These are phyloP conservation scores for Rutpela maculata DNA, from an alignment of 2,888 invertebrate species.

Conservation along the genomic window DNA sequence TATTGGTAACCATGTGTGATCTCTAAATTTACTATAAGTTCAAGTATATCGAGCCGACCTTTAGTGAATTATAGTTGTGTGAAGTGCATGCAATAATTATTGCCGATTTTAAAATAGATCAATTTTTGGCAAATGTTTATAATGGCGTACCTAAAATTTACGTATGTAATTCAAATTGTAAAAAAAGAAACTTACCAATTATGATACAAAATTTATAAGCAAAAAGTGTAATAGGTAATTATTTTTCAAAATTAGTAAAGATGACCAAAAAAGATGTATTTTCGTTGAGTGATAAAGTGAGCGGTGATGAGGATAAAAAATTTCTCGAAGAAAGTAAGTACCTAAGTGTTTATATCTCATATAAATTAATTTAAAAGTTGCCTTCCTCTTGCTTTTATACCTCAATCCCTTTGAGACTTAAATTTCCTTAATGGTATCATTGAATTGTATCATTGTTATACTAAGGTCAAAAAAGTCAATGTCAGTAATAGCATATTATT, in stretches of 20 bases:
- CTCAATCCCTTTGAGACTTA: neutral
- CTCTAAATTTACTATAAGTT: neutral
- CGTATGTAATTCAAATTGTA: neutral
- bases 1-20: neutral
- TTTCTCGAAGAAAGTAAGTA: neutral
- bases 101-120: neutral
- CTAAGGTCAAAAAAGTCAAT: slow-evolving; percentile 3
- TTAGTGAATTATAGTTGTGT: neutral
- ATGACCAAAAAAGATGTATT: slow-evolving; percentile 11
- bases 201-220: neutral
- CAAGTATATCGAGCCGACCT: neutral
- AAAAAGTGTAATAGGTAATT: neutral
- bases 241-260: neutral
- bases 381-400: too few relatives aligned
- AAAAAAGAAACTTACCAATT: neutral
- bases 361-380: too few relatives aligned
- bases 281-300: neutral
- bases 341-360: neutral
- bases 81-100: neutral
- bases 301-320: neutral
- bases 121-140: neutral
- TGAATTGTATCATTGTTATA: neutral
- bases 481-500: neutral
- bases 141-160: neutral
- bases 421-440: neutral